These are phyloP conservation scores for Camelus dromedarius DNA, from an alignment of 2,113 vertebrate species.

Conservation along the genomic window DNA sequence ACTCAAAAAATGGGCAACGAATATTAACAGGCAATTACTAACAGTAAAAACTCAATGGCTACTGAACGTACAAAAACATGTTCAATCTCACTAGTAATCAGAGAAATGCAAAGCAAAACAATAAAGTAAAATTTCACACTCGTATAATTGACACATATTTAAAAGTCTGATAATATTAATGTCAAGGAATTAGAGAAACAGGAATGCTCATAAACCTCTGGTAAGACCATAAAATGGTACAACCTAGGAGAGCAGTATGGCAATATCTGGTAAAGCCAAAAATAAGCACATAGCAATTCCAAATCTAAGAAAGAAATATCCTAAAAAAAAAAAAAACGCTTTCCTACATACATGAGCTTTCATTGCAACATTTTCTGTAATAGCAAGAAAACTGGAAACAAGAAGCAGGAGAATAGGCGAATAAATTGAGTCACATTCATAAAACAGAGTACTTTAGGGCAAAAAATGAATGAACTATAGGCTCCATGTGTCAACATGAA, in stretches of 20 bases:
- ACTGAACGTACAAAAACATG: not conserved
- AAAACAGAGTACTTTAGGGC: not conserved
- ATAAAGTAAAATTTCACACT: not conserved
- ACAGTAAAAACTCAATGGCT: not conserved
- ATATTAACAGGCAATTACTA: slow-evolving; percentile 1
- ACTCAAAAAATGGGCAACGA: not conserved
- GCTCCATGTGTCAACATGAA: not conserved
- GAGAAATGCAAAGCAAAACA: slow-evolving; percentile 40
- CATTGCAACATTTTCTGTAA: not conserved
- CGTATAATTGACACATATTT: not conserved
- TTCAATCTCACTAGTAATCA: not conserved
- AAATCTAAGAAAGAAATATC: not conserved
- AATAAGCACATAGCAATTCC: not conserved
- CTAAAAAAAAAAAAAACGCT: not conserved
- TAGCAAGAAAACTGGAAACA: not conserved
- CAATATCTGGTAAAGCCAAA: not conserved
- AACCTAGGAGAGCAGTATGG: not conserved
- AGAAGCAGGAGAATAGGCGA: not conserved
- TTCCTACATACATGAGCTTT: not conserved
- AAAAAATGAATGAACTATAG: not conserved
- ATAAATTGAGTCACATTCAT: not conserved
- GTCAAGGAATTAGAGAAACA: not conserved
- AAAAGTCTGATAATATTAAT: not conserved
- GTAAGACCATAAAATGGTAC: not conserved
- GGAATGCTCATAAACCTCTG: not conserved